Percentiles rank a stretch among this genome's conserved stretches.
Evolutionary conservation across 1,140 invertebrate genomes (phyloP).

Genomic region (Akabosia matsudoensis): DNA sequence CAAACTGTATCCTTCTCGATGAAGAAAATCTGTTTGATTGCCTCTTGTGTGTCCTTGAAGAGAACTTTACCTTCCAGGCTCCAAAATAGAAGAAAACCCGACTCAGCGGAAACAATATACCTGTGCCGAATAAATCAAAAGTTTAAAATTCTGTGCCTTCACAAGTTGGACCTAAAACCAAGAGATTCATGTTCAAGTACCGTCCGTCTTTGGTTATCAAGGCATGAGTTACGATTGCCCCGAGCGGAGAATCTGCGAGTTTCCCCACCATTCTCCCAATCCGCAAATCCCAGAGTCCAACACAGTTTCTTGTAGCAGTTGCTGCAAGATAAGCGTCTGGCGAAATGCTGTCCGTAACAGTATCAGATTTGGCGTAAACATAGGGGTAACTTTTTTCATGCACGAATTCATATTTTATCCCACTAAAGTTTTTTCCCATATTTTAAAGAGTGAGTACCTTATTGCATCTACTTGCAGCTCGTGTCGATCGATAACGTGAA

Average conservation of each 20-base stretch:
- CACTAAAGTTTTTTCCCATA: too few relatives aligned
- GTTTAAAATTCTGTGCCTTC: not conserved
- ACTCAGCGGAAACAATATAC: slow-evolving; percentile 84
- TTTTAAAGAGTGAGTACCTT: slow-evolving; percentile 60
- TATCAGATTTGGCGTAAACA: too few relatives aligned
- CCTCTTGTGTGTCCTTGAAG: slow-evolving; percentile 77
- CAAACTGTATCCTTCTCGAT: slow-evolving; percentile 78
- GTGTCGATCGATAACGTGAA: slow-evolving; percentile 91
- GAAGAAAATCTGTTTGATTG: slow-evolving; percentile 79
- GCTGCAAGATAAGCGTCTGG: slow-evolving; percentile 70
- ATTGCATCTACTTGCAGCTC: slow-evolving; percentile 93
- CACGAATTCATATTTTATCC: too few relatives aligned
- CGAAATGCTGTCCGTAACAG: slow-evolving; percentile 60
- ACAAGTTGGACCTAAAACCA: not conserved
- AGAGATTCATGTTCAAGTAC: slow-evolving; percentile 50
- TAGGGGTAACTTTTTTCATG: too few relatives aligned
- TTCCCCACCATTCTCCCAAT: slow-evolving; percentile 77
- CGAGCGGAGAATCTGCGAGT: slow-evolving; percentile 84
- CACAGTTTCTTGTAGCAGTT: slow-evolving; percentile 84
- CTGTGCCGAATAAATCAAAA: slow-evolving; percentile 48
- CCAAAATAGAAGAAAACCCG: slow-evolving; percentile 89
- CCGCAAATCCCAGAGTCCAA: slow-evolving; percentile 91
- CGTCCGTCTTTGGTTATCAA: slow-evolving; percentile 79
- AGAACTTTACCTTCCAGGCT: slow-evolving; percentile 76
- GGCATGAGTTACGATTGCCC: slow-evolving; percentile 85